Base-by-base conservation (phyloP, 2,113 vertebrate genomes). In the Naja naja region DNA sequence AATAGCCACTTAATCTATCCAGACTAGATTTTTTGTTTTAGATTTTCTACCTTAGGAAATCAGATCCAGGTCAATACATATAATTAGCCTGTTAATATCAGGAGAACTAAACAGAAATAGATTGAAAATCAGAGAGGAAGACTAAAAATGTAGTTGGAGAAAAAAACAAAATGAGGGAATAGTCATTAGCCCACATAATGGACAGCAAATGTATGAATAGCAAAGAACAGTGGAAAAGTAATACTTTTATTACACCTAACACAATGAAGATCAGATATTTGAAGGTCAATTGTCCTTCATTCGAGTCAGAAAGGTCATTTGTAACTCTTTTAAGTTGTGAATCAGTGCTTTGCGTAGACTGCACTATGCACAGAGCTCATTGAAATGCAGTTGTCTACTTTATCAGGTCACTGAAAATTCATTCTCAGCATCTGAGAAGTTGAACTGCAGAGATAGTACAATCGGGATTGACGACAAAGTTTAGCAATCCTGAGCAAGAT, bases 351-450 rank as follows among this genome's bases (percentile, higher is more conserved):
- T 91, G 52, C 91, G 87, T 1, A 5, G 89, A 91, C 89, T 69
- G 94, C 94, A n/a, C 49, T 43, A 54, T 58, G 90, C 94, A 94
- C 2, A 0, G 91, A 95, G 91, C 90, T 85, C 0, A 0, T 91
- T 94, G 45, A 45, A 87, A 69, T 69, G 22, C 14, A 69, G 30
- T 69, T n/a, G 11, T 69, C 30, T n/a, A 1, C 93, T 25, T 92
- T 53, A 91, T 91, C 93, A 74, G 93, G 94, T 53, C 94, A 87
- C 34, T 39, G 91, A 85, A 39, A 52, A 0, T 1, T 92, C 92
- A 94, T 96, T 94, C 94, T 95, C 89, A 56, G 64, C 94, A 93
- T 90, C 89, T 4, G 47, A 93, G 22, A 58, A 89, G 87, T 64
- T 85, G 22, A 88, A 0, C 95, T 94, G 81, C 74, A 81, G 74